A percentile compares a stretch with the other conserved stretches of the same genome.
These are phyloP conservation scores for Amphipyra tragopoginis DNA, from an alignment of 2,888 invertebrate species.

Conservation along the genomic window DNA sequence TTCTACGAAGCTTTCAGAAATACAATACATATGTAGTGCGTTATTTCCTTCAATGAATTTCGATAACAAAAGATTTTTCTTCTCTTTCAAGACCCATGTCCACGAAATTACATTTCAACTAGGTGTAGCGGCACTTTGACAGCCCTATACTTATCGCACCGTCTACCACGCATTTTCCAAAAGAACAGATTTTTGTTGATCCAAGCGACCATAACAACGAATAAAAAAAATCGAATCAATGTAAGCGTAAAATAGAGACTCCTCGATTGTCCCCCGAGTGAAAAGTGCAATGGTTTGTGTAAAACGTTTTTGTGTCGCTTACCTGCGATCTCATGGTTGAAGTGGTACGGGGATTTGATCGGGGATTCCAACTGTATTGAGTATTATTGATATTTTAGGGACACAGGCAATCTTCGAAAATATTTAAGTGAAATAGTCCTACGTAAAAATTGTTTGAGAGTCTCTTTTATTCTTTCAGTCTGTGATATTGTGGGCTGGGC, in stretches of 20 bases:
- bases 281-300: conserved; percentile 47
- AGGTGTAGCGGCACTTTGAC: conserved; percentile 8
- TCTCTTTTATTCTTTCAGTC: conserved; percentile 6
- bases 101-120: conserved; percentile 16
- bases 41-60: too few species aligned
- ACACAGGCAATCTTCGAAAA: conserved; percentile 30
- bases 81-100: background rate
- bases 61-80: background rate
- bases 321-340: conserved; percentile 28
- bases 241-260: conserved; percentile 41
- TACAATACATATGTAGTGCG: too few species aligned
- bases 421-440: conserved; percentile 27
- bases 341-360: conserved; percentile 31
- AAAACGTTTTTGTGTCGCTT: conserved; percentile 44
- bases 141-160: conserved; percentile 8
- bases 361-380: conserved; percentile 21
- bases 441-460: background rate
- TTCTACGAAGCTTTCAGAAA: too few species aligned
- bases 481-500: background rate
- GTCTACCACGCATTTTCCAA: conserved; percentile 2
- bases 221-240: conserved; percentile 22
- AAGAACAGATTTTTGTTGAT: conserved; percentile 1
- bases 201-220: conserved; percentile 4
- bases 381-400: conserved; percentile 47
- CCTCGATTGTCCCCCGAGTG: conserved; percentile 19